phyloP scores from a whole-genome alignment of 2,888 invertebrate genomes.

The Chymomyza amoena region DNA sequence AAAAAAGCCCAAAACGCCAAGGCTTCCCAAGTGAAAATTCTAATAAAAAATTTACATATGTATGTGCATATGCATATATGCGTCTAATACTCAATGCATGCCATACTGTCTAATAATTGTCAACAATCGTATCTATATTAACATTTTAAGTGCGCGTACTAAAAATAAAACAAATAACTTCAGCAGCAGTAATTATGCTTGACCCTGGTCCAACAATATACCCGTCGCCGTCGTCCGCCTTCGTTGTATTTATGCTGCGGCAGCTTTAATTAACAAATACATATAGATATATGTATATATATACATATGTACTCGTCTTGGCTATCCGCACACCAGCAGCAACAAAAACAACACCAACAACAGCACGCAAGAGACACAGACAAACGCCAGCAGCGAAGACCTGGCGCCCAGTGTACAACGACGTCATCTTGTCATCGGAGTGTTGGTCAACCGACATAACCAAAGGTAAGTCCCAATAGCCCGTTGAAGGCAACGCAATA shows the following conservation, averaged over 20 bases:
- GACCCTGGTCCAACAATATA: slow-evolving; percentile 67
- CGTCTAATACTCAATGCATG: neutral
- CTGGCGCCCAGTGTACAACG: neutral
- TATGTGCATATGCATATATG: neutral
- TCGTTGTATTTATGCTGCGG: slow-evolving; percentile 48
- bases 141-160: neutral
- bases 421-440: neutral
- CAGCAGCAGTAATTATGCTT: slow-evolving; percentile 64
- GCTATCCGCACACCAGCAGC: neutral
- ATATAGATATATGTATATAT: slow-evolving; percentile 12
- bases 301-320: neutral
- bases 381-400: neutral
- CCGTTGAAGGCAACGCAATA: neutral
- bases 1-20: slow-evolving; percentile 32
- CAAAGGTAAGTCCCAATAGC: slow-evolving; percentile 4
- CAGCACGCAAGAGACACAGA: neutral
- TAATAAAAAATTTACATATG: neutral
- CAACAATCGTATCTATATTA: neutral
- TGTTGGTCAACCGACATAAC: neutral
- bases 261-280: slow-evolving; percentile 51
- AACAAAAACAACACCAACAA: no score
- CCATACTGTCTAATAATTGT: neutral
- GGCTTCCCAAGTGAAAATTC: neutral
- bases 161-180: neutral
- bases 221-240: neutral